phyloP scores from a whole-genome alignment of 2,113 vertebrate genomes.

The Egretta garzetta region DNA sequence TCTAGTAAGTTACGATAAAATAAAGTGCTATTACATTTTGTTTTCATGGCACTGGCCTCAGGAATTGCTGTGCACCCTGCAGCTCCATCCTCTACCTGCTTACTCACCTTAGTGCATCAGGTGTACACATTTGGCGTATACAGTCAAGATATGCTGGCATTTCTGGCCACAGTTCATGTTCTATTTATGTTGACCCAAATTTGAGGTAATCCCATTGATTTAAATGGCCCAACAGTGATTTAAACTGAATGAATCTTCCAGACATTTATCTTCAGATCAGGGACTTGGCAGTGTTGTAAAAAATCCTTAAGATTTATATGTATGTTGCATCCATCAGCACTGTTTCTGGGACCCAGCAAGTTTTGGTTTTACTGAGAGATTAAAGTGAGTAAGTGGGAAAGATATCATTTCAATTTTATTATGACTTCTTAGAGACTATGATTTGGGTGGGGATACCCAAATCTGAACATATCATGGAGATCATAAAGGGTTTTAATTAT shows the following conservation, averaged over 20 bases:
- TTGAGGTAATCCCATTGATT: neutral
- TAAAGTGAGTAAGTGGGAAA: neutral
- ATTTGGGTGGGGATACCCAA: neutral
- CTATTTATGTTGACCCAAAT: neutral
- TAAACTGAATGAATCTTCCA: neutral
- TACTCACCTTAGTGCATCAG: neutral
- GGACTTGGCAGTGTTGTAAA: neutral
- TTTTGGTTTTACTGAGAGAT: neutral
- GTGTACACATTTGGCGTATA: neutral
- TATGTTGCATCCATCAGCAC: neutral
- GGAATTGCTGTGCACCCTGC: neutral
- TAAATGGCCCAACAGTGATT: neutral
- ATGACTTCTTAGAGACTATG: neutral
- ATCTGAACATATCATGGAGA: neutral
- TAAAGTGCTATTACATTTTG: neutral
- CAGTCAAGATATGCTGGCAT: neutral
- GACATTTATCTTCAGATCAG: neutral
- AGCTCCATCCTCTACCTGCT: neutral
- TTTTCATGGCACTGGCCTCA: neutral
- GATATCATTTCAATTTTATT: neutral
- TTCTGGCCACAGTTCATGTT: neutral
- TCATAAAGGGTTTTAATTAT: neutral
- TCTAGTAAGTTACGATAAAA: constrained; percentile 12
- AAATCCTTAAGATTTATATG: neutral
- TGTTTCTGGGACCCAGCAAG: neutral